Base-by-base conservation (phyloP, 1,140 invertebrate genomes). In the Heterodera carotae region DNA sequence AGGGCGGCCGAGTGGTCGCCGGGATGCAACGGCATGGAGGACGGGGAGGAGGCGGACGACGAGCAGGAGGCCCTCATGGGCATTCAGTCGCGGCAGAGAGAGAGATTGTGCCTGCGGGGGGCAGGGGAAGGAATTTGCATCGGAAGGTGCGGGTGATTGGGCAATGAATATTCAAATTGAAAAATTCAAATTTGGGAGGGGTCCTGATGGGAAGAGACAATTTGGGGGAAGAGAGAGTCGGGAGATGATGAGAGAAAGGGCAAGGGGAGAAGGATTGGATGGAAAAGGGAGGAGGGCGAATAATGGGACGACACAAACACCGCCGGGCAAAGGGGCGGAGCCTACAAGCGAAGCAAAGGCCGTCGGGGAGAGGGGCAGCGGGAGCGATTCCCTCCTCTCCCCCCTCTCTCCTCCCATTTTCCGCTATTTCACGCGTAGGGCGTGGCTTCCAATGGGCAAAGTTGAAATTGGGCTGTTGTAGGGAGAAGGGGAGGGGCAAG, bases 151-250 rank as follows among this genome's bases (percentile, higher is more conserved):
- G 62, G 62, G 62, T 56, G 48, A 56, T 18, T 56, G 5, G 15
- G 48, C 48, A 66, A 66, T 66, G 62, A 66, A 66, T 66, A 66
- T 66, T 66, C 62, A 66, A 66, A 66, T 66, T 66, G 25, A 18
- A 66, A 66, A 66, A 66, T 66, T 34, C 62, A 66, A 66, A 66
- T 53, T 53, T 18, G 48, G 15, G 12, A 18, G 15, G 48, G 48
- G 48, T 10, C 1, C 12, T 43, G 39, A 5, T 2, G 48, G 12
- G 48, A 18, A 18, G 39, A 22, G 69, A 25, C 53, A 33, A 69
- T 31, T 39, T 69, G 48, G 69, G 4, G 15, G 69, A 34, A n/a
- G 69, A 69, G 67, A 10, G 43, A 69, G 43, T 10, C 12, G 15
- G 31, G 22, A 43, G 22, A 43, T 15, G 56, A 43, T 31, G 34